phyloP scores from a whole-genome alignment of 2,888 invertebrate species.

The Dichetophora obliterata region DNA sequence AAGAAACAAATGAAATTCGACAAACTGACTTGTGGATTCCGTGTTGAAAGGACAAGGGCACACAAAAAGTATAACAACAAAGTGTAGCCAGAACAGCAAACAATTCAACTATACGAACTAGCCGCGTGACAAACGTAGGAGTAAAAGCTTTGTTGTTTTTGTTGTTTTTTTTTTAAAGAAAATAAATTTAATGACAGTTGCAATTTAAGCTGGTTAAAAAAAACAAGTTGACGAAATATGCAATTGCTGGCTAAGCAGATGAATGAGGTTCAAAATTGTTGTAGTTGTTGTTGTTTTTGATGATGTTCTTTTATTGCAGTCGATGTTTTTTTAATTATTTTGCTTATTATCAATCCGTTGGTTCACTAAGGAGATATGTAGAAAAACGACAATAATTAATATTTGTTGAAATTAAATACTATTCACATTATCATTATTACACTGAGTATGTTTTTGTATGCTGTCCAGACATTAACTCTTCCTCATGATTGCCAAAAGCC shows the following conservation, averaged over 20 bases:
- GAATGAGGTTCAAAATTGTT: slow-evolving; percentile 50
- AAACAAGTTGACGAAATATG: background rate
- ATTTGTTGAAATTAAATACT: slow-evolving; percentile 2
- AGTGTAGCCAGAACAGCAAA: background rate
- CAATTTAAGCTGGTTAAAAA: no score
- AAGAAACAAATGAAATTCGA: background rate
- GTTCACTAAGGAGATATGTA: slow-evolving; percentile 58
- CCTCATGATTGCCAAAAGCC: slow-evolving; percentile 75
- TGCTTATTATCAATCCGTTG: slow-evolving; percentile 66
- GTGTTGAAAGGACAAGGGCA: background rate
- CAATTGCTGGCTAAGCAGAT: slow-evolving; percentile 45
- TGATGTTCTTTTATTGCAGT: slow-evolving; percentile 37
- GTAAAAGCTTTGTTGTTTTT: background rate
- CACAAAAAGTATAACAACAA: background rate
- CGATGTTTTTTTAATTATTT: slow-evolving; percentile 32
- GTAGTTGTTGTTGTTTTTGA: slow-evolving; percentile 36
- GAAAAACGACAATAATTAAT: slow-evolving; percentile 25
- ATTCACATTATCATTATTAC: slow-evolving; percentile 51
- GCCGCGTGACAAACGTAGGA: background rate
- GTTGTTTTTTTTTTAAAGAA: background rate
- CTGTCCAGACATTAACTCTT: slow-evolving; percentile 70
- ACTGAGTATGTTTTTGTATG: slow-evolving; percentile 67
- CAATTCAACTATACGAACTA: background rate
- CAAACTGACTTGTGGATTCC: background rate
- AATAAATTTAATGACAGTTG: no score